These are phyloP conservation scores for Peromyscus leucopus DNA, from an alignment of 2,113 vertebrate species.

Conservation along the genomic window DNA sequence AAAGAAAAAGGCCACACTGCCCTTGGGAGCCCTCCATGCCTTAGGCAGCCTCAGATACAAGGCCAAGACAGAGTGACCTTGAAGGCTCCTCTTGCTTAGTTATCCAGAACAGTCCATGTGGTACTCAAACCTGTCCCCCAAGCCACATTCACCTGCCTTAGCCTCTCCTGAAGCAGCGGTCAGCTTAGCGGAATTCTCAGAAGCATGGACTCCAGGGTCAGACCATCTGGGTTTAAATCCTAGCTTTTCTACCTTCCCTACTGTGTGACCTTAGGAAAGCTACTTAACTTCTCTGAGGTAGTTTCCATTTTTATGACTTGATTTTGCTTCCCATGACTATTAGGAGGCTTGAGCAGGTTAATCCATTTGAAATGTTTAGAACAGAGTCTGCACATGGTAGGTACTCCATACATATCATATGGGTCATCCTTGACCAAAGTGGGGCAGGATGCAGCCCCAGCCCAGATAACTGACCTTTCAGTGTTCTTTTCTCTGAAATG, in stretches of 20 bases:
- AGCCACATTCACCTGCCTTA: neutral
- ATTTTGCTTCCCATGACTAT: neutral
- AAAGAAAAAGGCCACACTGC: neutral
- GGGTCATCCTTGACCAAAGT: neutral
- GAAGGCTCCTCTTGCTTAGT: neutral
- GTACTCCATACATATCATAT: neutral
- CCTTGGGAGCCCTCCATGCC: neutral
- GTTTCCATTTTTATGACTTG: neutral
- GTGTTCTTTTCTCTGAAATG: conserved; percentile 29
- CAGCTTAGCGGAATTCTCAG: neutral
- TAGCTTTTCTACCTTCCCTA: conserved; percentile 11
- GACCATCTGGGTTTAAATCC: conserved; percentile 8
- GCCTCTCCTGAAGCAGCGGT: neutral
- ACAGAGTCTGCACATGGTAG: neutral
- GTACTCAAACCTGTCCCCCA: neutral
- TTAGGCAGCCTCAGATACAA: neutral
- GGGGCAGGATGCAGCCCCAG: neutral
- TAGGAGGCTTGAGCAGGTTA: neutral
- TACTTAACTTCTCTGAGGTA: conserved; percentile 33
- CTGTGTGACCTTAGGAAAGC: conserved; percentile 40
- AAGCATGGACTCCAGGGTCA: neutral
- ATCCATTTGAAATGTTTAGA: neutral
- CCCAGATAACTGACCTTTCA: neutral
- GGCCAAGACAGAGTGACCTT: neutral
- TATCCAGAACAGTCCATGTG: neutral